phyloP scores from a whole-genome alignment of 2,888 invertebrate genomes.

The Trissolcus brochymenae region DNA sequence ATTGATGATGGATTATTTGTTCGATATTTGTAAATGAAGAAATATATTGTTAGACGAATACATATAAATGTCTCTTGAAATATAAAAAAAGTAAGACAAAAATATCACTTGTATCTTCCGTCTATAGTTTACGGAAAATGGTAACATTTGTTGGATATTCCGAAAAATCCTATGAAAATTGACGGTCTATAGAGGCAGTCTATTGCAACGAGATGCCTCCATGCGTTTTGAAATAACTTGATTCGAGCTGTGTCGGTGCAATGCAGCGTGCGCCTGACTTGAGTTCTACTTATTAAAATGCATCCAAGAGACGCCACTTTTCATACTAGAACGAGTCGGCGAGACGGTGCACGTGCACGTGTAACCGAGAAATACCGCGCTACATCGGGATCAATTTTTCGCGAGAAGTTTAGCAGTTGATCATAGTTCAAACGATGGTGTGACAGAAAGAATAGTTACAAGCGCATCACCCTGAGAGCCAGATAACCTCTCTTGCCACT shows the following conservation, averaged over 20 bases:
- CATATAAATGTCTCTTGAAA: too few species aligned
- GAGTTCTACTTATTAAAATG: conserved; percentile 39
- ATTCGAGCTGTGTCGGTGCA: conserved; percentile 5
- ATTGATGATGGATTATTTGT: too few species aligned
- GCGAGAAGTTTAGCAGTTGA: conserved; percentile 63
- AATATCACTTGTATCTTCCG: neutral
- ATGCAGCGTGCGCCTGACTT: conserved; percentile 25
- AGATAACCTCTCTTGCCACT: conserved; percentile 65
- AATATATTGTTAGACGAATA: too few species aligned
- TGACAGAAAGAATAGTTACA: conserved; percentile 38
- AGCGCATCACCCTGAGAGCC: conserved; percentile 65
- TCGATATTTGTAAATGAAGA: too few species aligned
- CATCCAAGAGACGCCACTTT: conserved; percentile 25
- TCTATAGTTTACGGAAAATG: neutral
- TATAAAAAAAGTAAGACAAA: neutral
- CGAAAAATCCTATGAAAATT: conserved; percentile 18
- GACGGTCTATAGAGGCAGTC: conserved; percentile 10
- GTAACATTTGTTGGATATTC: conserved; percentile 28
- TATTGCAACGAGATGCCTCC: neutral
- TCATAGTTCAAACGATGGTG: conserved; percentile 58
- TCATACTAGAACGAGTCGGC: conserved; percentile 26
- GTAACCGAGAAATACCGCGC: conserved; percentile 34
- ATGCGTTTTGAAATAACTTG: conserved; percentile 25
- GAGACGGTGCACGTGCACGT: conserved; percentile 17
- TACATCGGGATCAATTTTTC: conserved; percentile 61